phyloP scores from a whole-genome alignment of 2,888 invertebrate genomes.

The Drosophila seclusa region DNA sequence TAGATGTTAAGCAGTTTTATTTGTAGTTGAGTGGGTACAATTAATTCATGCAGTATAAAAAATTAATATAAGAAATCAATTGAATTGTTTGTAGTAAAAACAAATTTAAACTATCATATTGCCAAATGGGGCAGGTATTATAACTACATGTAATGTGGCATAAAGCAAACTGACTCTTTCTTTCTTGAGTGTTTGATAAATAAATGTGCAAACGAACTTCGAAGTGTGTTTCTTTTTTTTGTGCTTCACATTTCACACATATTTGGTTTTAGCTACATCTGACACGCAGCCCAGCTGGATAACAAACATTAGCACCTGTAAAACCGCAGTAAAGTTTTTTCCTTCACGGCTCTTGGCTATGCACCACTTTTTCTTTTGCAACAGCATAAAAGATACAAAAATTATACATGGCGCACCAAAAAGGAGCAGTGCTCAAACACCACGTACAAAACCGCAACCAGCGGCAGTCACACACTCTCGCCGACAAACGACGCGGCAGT shows the following conservation, averaged over 20 bases:
- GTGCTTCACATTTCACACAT: conserved; percentile 18
- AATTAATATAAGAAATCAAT: conserved; percentile 21
- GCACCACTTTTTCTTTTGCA: conserved; percentile 26
- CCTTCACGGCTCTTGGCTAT: conserved; percentile 53
- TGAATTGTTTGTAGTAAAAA: conserved; percentile 47
- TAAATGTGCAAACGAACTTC: conserved; percentile 68
- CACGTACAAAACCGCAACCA: conserved; percentile 62
- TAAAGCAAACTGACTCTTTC: conserved; percentile 37
- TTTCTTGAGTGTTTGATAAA: conserved; percentile 71
- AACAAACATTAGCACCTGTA: conserved; percentile 75
- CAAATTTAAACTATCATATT: conserved; percentile 33
- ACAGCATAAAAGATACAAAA: conserved; percentile 50
- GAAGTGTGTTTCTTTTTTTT: conserved; percentile 27
- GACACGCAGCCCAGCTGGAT: conserved; percentile 59
- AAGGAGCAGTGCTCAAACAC: conserved; percentile 59
- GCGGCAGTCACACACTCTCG: conserved; percentile 22
- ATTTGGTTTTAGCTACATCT: conserved; percentile 56
- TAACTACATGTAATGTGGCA: conserved; percentile 39
- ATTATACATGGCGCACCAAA: conserved; percentile 48
- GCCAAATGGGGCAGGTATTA: conserved; percentile 44
- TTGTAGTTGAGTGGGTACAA: conserved; percentile 26
- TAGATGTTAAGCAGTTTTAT: conserved; percentile 51
- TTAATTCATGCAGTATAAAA: conserved; percentile 20
- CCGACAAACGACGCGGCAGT: conserved; percentile 6
- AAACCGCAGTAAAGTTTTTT: conserved; percentile 50